phyloP scores from a whole-genome alignment of 2,888 invertebrate genomes.

The Scrobipalpa atriplicella region DNA sequence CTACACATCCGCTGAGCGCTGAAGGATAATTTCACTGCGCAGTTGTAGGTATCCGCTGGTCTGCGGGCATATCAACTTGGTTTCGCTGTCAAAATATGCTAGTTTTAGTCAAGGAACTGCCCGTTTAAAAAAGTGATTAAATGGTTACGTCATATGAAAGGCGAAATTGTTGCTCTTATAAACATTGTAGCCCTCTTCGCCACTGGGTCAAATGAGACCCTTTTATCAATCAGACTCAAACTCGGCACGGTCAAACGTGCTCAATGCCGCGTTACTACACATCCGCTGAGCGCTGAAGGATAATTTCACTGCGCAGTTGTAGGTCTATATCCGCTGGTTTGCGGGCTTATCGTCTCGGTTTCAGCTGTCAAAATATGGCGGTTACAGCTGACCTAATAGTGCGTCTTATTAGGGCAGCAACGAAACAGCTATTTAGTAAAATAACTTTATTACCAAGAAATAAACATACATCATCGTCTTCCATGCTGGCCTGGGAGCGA shows the following conservation, averaged over 20 bases:
- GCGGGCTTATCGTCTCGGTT: background rate
- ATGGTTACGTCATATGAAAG: too few relatives aligned
- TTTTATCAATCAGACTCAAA: constrained; percentile 1
- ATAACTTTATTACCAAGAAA: too few relatives aligned
- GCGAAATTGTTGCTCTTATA: too few relatives aligned
- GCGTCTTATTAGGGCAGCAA: too few relatives aligned
- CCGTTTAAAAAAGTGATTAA: too few relatives aligned
- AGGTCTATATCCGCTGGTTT: background rate
- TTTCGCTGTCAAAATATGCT: background rate
- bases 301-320: background rate
- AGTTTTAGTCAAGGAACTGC: too few relatives aligned
- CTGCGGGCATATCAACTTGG: background rate
- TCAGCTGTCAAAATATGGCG: background rate
- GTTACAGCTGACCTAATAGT: background rate
- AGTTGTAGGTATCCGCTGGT: background rate
- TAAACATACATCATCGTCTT: too few relatives aligned
- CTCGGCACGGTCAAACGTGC: background rate
- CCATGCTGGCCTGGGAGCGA: too few relatives aligned
- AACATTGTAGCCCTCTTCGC: too few relatives aligned
- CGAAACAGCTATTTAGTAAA: too few relatives aligned
- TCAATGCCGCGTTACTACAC: background rate
- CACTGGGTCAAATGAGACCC: background rate
- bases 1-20: background rate
- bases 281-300: background rate
- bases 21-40: background rate